Evolutionary conservation across 2,113 vertebrate species (phyloP), one percentile per base, ranked within the genome.

Genomic region (Scomber colias): DNA sequence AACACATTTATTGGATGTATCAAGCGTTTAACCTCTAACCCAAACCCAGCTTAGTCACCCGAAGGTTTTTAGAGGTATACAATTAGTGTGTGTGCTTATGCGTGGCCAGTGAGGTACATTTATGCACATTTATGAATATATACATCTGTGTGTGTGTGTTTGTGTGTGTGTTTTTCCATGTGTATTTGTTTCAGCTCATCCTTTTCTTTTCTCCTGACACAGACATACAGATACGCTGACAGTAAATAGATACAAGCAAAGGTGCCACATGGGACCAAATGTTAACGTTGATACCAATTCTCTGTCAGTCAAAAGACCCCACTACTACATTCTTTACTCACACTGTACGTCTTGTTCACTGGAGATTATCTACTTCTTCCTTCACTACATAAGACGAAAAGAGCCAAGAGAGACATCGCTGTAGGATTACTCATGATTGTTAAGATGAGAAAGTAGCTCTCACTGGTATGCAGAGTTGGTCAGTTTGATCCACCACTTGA

Each of bases 281-380:
- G 14, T 75, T 55, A 15, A 62, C 81, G 82, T 87, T 81, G 68
- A 80, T 78, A 66, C 45, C 19, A 54, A 77, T 76, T 74, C 55
- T 76, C 72, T 59, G 81, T 89, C 90, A 87, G 11, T 88, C 81
- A 89, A 81, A 87, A 84, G 79, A 91, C 90, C 87, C 71, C 71
- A 24, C 66, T 87, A 57, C 82, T 71, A 54, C 44, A 0, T 48
- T 77, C 68, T 64, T 75, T 44, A 4, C 77, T 66, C 56, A 35
- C 48, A 46, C 65, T 51, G 40, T 70, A 71, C 17, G 53, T 48
- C 49, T 17, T 14, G 66, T 30, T 76, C 85, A 6, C 71, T 31
- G 60, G 75, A 87, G 87, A 89, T 77, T 74, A 69, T 60, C 62
- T 24, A 12, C 30, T 2, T 50, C 84, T 86, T 75, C 70, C 77